phyloP scores from a whole-genome alignment of 2,797 vertebrate species.

The Sciurus vulgaris region DNA sequence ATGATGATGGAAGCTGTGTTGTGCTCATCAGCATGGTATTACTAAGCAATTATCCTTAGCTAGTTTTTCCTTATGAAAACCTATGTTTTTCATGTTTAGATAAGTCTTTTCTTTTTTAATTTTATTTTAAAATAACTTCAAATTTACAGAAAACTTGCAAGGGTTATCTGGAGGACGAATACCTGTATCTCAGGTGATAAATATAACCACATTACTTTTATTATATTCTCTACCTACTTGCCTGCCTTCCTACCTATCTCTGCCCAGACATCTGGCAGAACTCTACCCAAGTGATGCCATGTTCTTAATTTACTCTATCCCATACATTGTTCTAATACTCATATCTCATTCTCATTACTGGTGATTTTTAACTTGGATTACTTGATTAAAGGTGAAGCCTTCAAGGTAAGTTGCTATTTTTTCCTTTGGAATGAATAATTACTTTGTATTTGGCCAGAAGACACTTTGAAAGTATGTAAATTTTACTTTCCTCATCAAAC shows the following conservation, averaged over 20 bases:
- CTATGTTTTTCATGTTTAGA: not conserved
- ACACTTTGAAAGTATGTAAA: not conserved
- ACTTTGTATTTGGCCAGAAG: not conserved
- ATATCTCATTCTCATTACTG: not conserved
- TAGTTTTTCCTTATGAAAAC: not conserved
- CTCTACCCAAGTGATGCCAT: no score
- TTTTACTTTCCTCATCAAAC: conserved; percentile 1
- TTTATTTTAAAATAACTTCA: not conserved
- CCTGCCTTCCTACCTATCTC: not conserved
- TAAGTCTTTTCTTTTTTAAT: not conserved
- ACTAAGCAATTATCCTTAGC: not conserved
- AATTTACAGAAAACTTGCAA: not conserved
- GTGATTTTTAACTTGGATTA: not conserved
- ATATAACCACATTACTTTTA: not conserved
- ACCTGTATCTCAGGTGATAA: not conserved
- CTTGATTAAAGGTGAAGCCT: not conserved
- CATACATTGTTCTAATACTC: not conserved
- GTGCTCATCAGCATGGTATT: not conserved
- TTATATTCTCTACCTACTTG: not conserved
- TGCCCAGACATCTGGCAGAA: not conserved
- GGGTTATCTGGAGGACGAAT: not conserved
- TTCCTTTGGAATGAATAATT: not conserved
- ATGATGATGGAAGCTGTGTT: not conserved
- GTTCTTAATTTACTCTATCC: not conserved
- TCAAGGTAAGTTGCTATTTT: not conserved